Evolutionary conservation across 2,113 vertebrate genomes (phyloP), one percentile per base, ranked within the genome.

Genomic region (Haliaeetus leucogaster): DNA sequence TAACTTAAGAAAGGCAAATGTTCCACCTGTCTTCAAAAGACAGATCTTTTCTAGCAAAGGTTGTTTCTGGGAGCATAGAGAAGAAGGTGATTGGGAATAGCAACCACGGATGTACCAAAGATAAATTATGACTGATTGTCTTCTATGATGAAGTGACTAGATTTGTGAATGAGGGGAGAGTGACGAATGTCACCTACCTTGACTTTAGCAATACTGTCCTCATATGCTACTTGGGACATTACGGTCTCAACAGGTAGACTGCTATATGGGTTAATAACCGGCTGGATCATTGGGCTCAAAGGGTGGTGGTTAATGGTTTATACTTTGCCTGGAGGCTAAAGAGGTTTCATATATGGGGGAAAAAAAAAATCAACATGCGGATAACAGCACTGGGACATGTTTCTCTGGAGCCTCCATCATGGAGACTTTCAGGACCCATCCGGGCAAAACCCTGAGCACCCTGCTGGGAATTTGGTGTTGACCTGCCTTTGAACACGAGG

Each of bases 221-320:
- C 7, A 2, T 16, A 8, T 48, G 38, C 68, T 71, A 1, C 38
- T 43, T n/a, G n/a, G 52, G 38, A 43, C 43, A 13, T 82, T 89
- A 83, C 0, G 1, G 83, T 84, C 80, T 78, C 0, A 0, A 6
- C 55, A 55, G 63, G 29, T 29, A 56, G 67, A 27, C 48, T n/a
- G 1, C 71, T 58, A 0, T 27, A 18, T 25, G 47, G 59, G 21
- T 70, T 91, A 74, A 74, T 82, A 79, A 59, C 52, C 91, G 83
- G 2, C 82, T 94, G 67, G 25, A 62, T 91, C 71, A 19, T 29
- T 53, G 25, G 52, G 22, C 71, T 86, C 22, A 17, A 22, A 78
- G 17, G 11, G 20, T 73, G 45, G 38, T 84, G 50, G 10, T 71
- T 89, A 63, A 59, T 84, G 81, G 42, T 40, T 79, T 36, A 48